Conservation (phyloP, 92 coral and sea anemone genomes). For the Porites lobata region DNA sequence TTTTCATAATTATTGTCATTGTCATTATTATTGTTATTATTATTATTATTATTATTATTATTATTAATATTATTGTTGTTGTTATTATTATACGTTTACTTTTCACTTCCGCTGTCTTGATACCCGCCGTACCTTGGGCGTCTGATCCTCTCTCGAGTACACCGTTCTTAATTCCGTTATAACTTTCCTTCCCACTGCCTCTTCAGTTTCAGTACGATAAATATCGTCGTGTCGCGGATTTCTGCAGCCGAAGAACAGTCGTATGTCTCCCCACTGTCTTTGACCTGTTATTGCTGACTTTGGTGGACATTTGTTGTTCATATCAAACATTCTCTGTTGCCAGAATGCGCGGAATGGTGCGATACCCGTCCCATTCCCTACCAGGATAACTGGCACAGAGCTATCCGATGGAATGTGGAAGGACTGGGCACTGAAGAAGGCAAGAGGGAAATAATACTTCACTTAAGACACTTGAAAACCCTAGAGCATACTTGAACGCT, state of each 20-base stretch:
- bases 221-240: conserved; percentile 50
- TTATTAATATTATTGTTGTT: too few relatives aligned
- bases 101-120: too few relatives aligned
- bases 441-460: background rate
- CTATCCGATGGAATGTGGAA: conserved; percentile 66
- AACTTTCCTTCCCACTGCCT: conserved; percentile 24
- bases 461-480: background rate
- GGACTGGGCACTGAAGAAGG: conserved; percentile 48
- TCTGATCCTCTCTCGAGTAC: conserved; percentile 35
- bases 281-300: conserved; percentile 26
- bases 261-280: conserved; percentile 59
- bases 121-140: conserved; percentile 25
- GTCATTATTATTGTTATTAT: too few relatives aligned
- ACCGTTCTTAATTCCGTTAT: conserved; percentile 29
- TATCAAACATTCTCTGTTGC: conserved; percentile 65
- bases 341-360: conserved; percentile 74
- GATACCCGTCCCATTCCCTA: conserved; percentile 71
- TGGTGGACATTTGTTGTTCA: conserved; percentile 24
- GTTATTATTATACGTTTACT: too few relatives aligned
- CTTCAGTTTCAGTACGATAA: conserved; percentile 34
- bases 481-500: too few relatives aligned
- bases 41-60: too few relatives aligned
- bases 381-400: conserved; percentile 58
- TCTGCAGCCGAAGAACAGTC: conserved; percentile 63
- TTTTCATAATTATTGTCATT: too few relatives aligned